These are phyloP conservation scores for Seira ritae DNA, from an alignment of 2,888 invertebrate genomes.

Conservation along the genomic window DNA sequence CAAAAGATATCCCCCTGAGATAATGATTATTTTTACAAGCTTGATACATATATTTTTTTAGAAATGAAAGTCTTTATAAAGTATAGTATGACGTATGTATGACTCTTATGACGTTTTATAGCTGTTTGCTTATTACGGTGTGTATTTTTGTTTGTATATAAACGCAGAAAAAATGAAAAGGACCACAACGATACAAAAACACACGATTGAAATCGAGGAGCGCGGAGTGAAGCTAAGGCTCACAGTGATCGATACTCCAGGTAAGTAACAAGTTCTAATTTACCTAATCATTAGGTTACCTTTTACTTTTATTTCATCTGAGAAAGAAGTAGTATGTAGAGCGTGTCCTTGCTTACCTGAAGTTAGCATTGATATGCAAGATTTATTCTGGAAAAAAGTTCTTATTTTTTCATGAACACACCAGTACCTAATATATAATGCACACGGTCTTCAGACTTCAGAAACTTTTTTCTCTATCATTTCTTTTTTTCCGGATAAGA, in stretches of 20 bases:
- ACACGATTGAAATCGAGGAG: conserved; percentile 96
- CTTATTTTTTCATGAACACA: background rate
- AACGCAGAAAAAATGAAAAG: conserved; percentile 79
- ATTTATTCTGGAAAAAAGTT: background rate
- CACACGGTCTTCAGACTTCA: background rate
- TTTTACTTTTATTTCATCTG: background rate
- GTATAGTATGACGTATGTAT: background rate
- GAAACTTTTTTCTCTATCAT: too few species aligned
- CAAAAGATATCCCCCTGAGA: background rate
- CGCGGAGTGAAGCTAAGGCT: conserved; percentile 92
- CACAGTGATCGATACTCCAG: conserved; percentile 96
- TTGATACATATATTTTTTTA: background rate
- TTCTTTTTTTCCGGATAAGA: too few species aligned
- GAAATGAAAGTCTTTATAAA: background rate
- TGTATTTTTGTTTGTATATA: background rate
- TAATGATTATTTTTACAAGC: background rate
- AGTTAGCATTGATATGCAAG: background rate
- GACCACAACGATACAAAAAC: conserved; percentile 81
- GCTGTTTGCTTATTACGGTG: background rate
- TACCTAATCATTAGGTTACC: conserved; percentile 39
- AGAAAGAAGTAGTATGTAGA: background rate
- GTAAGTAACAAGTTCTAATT: conserved; percentile 74
- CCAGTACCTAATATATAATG: background rate
- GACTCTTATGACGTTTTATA: too few species aligned
- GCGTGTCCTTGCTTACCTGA: background rate